Base-by-base conservation (phyloP, 1,140 invertebrate genomes). In the Pectinophora gossypiella region DNA sequence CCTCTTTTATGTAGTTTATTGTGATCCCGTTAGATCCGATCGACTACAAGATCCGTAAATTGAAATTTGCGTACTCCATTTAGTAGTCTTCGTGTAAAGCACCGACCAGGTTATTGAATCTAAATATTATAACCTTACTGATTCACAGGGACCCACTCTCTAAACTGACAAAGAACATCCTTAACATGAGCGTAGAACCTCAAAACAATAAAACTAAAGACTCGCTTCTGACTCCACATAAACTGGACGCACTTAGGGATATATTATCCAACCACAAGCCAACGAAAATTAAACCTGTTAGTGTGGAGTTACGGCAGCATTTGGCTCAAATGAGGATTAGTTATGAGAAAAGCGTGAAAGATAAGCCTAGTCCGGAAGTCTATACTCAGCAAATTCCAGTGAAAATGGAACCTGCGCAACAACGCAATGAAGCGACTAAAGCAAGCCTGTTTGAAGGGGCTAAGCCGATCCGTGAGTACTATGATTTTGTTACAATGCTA, bases 171-270 rank as follows among this genome's bases (percentile, higher is more conserved):
- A 87, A 86, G 54, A 87, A 86, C 51, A 81, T 88, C 12, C 64
- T 87, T 0, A 88, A 88, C 50, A 81, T 88, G 75, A 88, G 75
- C 44, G 67, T 88, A 4, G 84, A 86, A 51, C 71, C 81, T 0
- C 60, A 73, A 40, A 71, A 63, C 32, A 79, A 77, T 35, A 79
- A 79, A 19, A 42, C 62, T 5, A 74, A 69, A 35, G 67, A 77
- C 12, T 65, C 72, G 7, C 35, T 73, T 13, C 58, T 86, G 0
- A 76, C 69, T 0, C 56, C 77, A 2, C 75, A 84, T 38, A 89
- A 89, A 51, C 54, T 87, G 10, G 82, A 89, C 38, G 78, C 81
- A 0, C 60, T 89, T 3, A 68, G 84, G 42, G 85, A 89, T 32
- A 56, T 84, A 47, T 57, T 89, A 0, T 76, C 75, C 3, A 87